Percentiles rank a stretch among this genome's conserved stretches.
Conservation (phyloP, 1,140 invertebrate genomes). For the Lycorma delicatula region DNA sequence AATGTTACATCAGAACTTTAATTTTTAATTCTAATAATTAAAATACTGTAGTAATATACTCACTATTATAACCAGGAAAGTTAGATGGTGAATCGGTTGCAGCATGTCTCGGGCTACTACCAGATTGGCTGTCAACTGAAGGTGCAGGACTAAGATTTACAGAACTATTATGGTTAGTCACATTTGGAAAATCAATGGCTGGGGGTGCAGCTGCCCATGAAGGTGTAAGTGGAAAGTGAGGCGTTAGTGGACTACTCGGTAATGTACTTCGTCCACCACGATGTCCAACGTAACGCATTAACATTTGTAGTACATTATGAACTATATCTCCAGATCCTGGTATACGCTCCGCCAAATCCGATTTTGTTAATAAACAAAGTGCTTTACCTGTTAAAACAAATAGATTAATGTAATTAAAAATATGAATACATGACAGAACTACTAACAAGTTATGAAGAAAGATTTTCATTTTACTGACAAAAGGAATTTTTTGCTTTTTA, state of each 20-base stretch:
- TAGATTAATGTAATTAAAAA: conserved; percentile 9
- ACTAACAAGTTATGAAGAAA: too few species aligned
- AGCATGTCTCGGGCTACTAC: neutral
- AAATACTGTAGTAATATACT: neutral
- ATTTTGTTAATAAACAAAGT: conserved; percentile 78
- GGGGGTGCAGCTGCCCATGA: conserved; percentile 51
- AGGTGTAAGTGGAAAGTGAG: conserved; percentile 57
- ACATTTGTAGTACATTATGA: conserved; percentile 84
- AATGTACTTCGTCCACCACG: conserved; percentile 42
- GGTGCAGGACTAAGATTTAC: conserved; percentile 84
- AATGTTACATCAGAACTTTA: too few species aligned
- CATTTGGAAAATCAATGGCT: conserved; percentile 40
- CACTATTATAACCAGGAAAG: neutral
- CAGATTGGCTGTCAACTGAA: conserved; percentile 36
- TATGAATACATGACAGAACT: too few species aligned
- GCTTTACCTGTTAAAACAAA: conserved; percentile 64
- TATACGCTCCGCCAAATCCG: conserved; percentile 80
- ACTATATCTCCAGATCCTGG: conserved; percentile 87
- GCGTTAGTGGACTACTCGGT: conserved; percentile 75
- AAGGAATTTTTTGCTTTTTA: too few species aligned
- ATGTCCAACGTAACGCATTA: conserved; percentile 47
- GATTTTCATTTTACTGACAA: too few species aligned
- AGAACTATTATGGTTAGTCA: conserved; percentile 38
- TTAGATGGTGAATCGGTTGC: neutral
- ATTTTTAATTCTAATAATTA: too few species aligned